These are phyloP conservation scores for Parauchenoglanis ngamensis DNA, from an alignment of 2,797 vertebrate species.

Conservation along the genomic window DNA sequence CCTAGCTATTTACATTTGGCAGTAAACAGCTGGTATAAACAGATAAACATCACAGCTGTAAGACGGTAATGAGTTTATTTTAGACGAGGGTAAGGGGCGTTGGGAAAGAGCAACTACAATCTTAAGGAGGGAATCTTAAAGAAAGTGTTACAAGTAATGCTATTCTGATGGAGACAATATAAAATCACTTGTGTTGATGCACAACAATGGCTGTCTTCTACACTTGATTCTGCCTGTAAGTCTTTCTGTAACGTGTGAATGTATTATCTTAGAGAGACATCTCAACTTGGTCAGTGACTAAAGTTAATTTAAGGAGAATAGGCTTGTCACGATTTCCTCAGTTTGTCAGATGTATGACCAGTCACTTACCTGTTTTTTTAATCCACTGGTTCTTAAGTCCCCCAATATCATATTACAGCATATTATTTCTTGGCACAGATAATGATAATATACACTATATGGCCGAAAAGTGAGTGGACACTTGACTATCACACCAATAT, in stretches of 20 bases:
- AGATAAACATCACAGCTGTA: slow-evolving; percentile 46
- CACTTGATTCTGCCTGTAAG: too few species aligned
- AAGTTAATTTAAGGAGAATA: background rate
- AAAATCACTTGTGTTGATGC: background rate
- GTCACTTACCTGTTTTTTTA: background rate
- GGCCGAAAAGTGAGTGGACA: background rate
- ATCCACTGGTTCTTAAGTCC: background rate
- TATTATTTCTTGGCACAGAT: background rate
- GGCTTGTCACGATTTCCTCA: background rate
- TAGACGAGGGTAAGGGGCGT: background rate
- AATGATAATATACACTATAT: background rate
- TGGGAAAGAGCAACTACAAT: background rate
- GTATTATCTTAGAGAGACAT: background rate
- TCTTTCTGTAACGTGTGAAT: background rate
- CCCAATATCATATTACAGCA: background rate
- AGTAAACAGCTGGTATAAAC: slow-evolving; percentile 47
- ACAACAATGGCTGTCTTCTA: background rate
- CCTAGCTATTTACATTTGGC: slow-evolving; percentile 42
- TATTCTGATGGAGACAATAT: background rate
- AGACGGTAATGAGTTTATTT: slow-evolving; percentile 49
- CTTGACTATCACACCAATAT: background rate
- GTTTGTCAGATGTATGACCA: background rate
- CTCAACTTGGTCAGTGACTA: background rate
- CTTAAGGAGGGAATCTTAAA: background rate
- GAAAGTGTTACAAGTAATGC: background rate